These are phyloP conservation scores for Subanguina moxae DNA, from an alignment of 1,140 invertebrate genomes.

Conservation along the genomic window DNA sequence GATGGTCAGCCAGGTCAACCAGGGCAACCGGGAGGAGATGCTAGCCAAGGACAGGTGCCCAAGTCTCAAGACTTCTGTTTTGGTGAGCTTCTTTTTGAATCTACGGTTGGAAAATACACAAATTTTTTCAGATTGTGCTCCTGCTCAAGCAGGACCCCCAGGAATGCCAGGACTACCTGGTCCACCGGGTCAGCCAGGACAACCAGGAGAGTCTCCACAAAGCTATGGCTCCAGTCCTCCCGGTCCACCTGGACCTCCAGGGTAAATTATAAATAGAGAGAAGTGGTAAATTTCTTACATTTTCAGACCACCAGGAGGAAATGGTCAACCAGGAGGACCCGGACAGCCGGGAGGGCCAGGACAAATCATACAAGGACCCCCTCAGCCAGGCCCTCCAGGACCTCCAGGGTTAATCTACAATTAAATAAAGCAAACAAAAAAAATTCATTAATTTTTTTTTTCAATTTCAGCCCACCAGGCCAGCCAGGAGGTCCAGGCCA, in stretches of 20 bases:
- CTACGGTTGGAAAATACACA: background rate
- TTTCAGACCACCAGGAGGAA: conserved; percentile 19
- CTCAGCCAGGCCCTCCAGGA: conserved; percentile 14
- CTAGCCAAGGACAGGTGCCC: background rate
- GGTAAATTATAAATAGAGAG: conserved; percentile 25
- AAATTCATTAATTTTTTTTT: background rate
- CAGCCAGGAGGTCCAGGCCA: conserved; percentile 2
- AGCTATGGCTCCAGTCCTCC: conserved; percentile 18
- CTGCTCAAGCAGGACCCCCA: conserved; percentile 18
- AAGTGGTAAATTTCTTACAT: conserved; percentile 28
- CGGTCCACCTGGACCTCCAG: conserved; percentile 36
- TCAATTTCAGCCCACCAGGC: conserved; percentile 12
- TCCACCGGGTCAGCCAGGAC: conserved; percentile 27
- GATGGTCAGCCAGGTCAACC: background rate
- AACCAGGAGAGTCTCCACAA: conserved; percentile 15
- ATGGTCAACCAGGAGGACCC: conserved; percentile 14
- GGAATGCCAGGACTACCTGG: conserved; percentile 37
- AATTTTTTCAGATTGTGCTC: conserved; percentile 5
- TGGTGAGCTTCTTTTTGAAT: background rate
- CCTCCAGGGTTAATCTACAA: conserved; percentile 3
- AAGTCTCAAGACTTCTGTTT: background rate
- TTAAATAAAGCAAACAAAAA: background rate
- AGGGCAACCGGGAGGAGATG: conserved; percentile 11
- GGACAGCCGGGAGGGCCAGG: conserved; percentile 22
- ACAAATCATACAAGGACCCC: conserved; percentile 1